These are phyloP conservation scores for Thecophora atra DNA, from an alignment of 2,888 invertebrate genomes.

Conservation along the genomic window DNA sequence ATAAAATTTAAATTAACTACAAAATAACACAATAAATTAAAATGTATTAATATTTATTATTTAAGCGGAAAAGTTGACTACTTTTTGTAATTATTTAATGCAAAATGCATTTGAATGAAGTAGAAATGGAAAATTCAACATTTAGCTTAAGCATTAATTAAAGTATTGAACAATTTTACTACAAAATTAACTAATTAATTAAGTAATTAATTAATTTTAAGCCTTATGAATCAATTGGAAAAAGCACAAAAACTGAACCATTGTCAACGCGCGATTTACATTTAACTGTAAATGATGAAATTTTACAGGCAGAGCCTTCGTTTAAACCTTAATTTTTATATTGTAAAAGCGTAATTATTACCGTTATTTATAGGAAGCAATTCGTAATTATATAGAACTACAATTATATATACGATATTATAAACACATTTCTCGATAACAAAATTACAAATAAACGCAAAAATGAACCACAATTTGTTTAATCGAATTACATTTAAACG, in stretches of 20 bases:
- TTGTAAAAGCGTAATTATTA: conserved; percentile 18
- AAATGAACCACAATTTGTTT: background rate
- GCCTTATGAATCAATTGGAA: background rate
- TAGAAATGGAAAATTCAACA: background rate
- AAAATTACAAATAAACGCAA: conserved; percentile 25
- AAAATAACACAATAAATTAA: too few relatives aligned
- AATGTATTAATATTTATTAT: too few relatives aligned
- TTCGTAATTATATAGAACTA: conserved; percentile 1
- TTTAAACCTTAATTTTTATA: too few relatives aligned
- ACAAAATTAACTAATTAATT: background rate
- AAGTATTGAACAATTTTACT: conserved; percentile 17
- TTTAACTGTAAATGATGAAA: background rate
- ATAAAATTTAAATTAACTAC: too few relatives aligned
- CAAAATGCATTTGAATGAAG: background rate
- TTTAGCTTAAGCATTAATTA: conserved; percentile 14
- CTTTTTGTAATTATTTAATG: too few relatives aligned
- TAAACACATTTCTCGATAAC: background rate
- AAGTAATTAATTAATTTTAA: background rate
- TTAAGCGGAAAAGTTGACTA: too few relatives aligned
- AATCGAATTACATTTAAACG: background rate
- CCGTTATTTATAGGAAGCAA: too few relatives aligned
- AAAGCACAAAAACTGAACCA: conserved; percentile 11
- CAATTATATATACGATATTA: background rate
- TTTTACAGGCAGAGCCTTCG: conserved; percentile 33
- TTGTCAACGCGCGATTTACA: too few relatives aligned